These are phyloP conservation scores for Oligia fasciuncula DNA, from an alignment of 2,888 invertebrate genomes.

Conservation along the genomic window DNA sequence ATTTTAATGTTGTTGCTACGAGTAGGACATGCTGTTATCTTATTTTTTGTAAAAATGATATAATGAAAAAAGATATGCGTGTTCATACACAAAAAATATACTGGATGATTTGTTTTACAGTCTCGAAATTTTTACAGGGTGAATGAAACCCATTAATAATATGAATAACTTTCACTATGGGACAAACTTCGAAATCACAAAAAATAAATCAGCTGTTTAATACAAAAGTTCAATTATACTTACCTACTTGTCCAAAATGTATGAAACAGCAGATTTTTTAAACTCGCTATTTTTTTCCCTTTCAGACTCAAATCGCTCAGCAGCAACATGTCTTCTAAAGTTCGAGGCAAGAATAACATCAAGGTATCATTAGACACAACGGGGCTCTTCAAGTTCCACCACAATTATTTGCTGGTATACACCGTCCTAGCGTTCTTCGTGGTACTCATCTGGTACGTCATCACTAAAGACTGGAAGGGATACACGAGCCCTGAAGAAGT, in stretches of 20 bases:
- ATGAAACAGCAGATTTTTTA: neutral
- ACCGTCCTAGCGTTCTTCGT: conserved; percentile 72
- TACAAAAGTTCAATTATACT: too few relatives aligned
- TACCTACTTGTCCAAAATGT: too few relatives aligned
- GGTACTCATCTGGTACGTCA: conserved; percentile 71
- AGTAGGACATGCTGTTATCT: neutral
- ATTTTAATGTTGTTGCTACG: conserved; percentile 13
- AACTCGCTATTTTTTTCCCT: neutral
- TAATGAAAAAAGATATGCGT: too few relatives aligned
- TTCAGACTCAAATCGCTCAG: conserved; percentile 26
- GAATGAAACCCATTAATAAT: too few relatives aligned
- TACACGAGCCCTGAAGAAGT: conserved; percentile 80
- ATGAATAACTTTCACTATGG: too few relatives aligned
- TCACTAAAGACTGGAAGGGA: conserved; percentile 78
- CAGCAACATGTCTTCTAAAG: conserved; percentile 42
- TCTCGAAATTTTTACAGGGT: too few relatives aligned
- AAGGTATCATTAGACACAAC: conserved; percentile 41
- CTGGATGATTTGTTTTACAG: too few relatives aligned
- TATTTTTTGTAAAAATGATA: neutral
- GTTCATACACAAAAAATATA: too few relatives aligned
- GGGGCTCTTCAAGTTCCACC: conserved; percentile 36
- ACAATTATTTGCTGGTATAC: conserved; percentile 67
- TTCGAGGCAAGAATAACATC: conserved; percentile 37
- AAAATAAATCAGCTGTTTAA: too few relatives aligned
- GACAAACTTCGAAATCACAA: too few relatives aligned